phyloP scores from a whole-genome alignment of 2,888 invertebrate species.

The Eurytoma californica region DNA sequence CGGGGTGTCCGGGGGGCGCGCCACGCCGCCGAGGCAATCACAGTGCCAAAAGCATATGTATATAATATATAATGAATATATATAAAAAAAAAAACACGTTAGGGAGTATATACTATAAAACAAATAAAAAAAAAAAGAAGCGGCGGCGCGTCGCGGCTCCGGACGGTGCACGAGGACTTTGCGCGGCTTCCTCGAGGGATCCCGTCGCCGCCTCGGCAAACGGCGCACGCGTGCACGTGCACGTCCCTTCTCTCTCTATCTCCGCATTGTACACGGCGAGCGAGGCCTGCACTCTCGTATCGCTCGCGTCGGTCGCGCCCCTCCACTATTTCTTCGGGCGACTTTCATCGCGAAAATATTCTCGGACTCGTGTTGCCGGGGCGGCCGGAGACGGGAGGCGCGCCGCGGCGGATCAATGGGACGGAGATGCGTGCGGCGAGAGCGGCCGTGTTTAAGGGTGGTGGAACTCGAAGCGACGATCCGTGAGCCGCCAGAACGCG shows the following conservation, averaged over 20 bases:
- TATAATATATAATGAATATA: slow-evolving; percentile 68
- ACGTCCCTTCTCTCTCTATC: no score
- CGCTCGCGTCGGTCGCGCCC: background rate
- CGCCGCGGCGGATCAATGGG: background rate
- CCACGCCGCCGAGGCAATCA: slow-evolving; percentile 61
- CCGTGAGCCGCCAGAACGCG: background rate
- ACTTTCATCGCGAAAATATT: background rate
- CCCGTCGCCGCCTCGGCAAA: no score
- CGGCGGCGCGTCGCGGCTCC: no score
- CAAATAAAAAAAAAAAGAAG: slow-evolving; percentile 1
- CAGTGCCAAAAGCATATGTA: slow-evolving; percentile 74
- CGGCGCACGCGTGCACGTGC: no score
- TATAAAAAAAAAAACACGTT: no score
- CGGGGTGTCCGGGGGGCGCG: background rate
- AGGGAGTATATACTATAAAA: no score
- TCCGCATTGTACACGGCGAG: no score
- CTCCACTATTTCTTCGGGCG: background rate
- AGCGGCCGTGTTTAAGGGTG: background rate
- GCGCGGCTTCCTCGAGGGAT: no score
- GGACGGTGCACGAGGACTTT: no score
- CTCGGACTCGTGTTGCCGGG: slow-evolving; percentile 1
- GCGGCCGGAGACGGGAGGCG: background rate
- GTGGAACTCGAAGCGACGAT: background rate
- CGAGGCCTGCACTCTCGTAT: no score
- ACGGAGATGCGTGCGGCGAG: background rate